These are phyloP conservation scores for Poicephalus meyeri DNA, from an alignment of 2,113 vertebrate genomes.

Conservation along the genomic window DNA sequence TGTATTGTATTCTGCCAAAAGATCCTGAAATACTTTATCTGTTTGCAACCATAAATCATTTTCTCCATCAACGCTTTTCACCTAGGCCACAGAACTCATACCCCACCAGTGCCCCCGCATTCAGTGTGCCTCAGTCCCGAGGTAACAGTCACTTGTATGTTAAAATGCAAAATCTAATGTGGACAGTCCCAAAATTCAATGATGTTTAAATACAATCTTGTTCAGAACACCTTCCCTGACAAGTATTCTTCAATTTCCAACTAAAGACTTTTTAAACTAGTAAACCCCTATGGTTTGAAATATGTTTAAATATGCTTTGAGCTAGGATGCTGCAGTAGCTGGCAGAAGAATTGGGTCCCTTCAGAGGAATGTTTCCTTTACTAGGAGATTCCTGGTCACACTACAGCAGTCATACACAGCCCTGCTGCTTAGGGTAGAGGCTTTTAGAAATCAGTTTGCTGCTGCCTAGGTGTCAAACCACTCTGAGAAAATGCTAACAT, in stretches of 20 bases:
- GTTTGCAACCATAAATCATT: not conserved
- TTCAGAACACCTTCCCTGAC: not conserved
- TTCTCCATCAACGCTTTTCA: not conserved
- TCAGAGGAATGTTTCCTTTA: not conserved
- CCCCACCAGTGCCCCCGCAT: not conserved
- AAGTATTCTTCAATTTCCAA: not conserved
- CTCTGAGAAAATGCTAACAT: not conserved
- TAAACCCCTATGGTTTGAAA: not conserved
- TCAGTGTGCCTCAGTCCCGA: not conserved
- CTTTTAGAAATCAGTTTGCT: not conserved
- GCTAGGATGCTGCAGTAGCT: not conserved
- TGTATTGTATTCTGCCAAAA: not conserved
- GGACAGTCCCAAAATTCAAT: not conserved
- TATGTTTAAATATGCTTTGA: not conserved
- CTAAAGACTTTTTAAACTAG: not conserved
- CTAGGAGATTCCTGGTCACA: not conserved
- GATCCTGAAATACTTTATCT: not conserved
- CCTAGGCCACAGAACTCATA: not conserved
- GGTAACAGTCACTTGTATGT: not conserved
- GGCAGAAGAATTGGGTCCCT: not conserved
- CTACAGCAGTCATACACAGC: not conserved
- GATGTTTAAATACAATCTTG: not conserved
- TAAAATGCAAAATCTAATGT: not conserved
- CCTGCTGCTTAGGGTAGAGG: not conserved
- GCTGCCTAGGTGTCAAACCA: not conserved